Evolutionary conservation across 2,797 vertebrate species (phyloP).

Genomic region (Borostomias antarcticus): DNA sequence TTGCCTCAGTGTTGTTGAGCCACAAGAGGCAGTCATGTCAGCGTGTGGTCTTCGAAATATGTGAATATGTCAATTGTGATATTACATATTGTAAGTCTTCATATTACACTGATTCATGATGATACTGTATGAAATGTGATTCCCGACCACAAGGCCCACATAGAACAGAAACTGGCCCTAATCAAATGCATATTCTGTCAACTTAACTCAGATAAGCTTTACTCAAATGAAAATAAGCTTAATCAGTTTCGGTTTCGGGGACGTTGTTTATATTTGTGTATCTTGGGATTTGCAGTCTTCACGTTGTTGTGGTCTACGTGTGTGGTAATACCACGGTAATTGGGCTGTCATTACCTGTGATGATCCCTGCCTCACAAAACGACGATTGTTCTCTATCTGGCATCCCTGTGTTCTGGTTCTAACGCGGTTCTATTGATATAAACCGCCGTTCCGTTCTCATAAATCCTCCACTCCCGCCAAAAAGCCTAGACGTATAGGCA

Average conservation of each 20-base stretch:
- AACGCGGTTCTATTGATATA: constrained; percentile 36
- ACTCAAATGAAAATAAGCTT: no score
- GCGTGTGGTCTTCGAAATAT: background rate
- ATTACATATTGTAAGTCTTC: background rate
- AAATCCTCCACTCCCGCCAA: constrained; percentile 24
- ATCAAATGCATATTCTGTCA: no score
- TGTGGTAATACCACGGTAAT: constrained; percentile 51
- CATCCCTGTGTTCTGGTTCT: constrained; percentile 19
- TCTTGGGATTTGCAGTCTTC: constrained; percentile 22
- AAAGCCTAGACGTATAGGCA: constrained; percentile 24
- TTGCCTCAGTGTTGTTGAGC: background rate
- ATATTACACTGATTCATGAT: background rate
- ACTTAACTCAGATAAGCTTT: no score
- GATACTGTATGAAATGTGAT: background rate
- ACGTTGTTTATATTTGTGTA: background rate
- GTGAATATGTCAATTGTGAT: no score
- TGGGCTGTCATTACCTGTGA: constrained; percentile 55
- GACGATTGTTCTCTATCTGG: constrained; percentile 52
- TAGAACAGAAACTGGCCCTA: background rate
- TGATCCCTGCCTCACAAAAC: constrained; percentile 44
- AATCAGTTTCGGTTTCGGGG: background rate
- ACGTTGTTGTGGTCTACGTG: constrained; percentile 34
- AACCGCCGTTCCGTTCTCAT: constrained; percentile 29
- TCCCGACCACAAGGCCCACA: background rate
- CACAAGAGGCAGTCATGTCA: background rate